Base-by-base conservation (phyloP, 2,888 invertebrate species). In the Corythucha ciliata region DNA sequence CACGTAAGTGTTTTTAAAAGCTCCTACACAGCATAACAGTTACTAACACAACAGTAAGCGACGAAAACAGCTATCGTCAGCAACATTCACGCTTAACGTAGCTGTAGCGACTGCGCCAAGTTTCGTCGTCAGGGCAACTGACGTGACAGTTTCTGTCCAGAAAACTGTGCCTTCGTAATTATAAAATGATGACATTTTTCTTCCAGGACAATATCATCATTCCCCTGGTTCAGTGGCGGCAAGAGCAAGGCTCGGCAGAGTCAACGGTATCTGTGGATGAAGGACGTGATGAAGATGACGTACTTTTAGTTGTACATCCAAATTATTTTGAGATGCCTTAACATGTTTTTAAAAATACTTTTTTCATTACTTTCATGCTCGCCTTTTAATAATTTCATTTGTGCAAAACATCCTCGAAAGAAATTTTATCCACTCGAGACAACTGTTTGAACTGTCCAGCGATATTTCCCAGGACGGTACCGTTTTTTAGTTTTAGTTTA, bases 221-320 rank as follows among this genome's bases (percentile, higher is more conserved):
- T 61, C 79, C 87, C 1, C 69, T 90, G 55, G 70, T 74, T 47
- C 69, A 77, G 61, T 69, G 73, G 52, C 69, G 72, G 27, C 63
- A 73, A 6, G 73, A 71, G 62, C 70, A 73, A n/a, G 37, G 37
- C n/a, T 44, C 44, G 7, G 16, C 33, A 21, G 39, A 48, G 14
- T 25, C 18, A 8, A 24, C 26, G 12, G n/a, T n/a, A n/a, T n/a
- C n/a, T n/a, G 22, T 10, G n/a, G 67, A 72, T 1, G 65, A 65
- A 27, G 77, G 78, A 52, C 76, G 77, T 54, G 72, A 77, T 0
- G 80, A 81, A 53, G 81, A 83, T 26, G 87, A 93, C 69, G 90
- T 92, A 0, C 68, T 89, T 34, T 70, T 97, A 4, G 89, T 96
- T 14, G 94, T 96, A 1, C 96, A 98, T 75, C 97, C 97, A 0